Percentiles rank a stretch among this genome's conserved stretches.
Conservation (phyloP, 2,888 invertebrate genomes). For the Zonitis immaculata region DNA sequence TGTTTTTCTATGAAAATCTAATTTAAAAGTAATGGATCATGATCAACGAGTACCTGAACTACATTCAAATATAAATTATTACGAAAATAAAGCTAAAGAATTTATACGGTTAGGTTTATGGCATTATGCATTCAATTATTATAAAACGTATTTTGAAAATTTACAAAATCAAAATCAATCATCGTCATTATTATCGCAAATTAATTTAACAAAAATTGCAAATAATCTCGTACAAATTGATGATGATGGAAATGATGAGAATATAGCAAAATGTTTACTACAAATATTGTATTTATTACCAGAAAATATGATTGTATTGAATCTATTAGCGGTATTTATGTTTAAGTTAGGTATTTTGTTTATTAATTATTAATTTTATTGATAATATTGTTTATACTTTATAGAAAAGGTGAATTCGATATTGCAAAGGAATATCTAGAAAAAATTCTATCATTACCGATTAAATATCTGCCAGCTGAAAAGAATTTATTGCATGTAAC, state of each 20-base stretch:
- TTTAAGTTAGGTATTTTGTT: conserved; percentile 46
- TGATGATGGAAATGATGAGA: conserved; percentile 39
- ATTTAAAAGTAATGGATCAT: not conserved
- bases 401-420: conserved; percentile 36
- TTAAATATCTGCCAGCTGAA: conserved; percentile 44
- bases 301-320: conserved; percentile 49
- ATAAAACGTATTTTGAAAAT: not conserved
- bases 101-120: not conserved
- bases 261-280: conserved; percentile 45
- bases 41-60: not conserved
- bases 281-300: conserved; percentile 50
- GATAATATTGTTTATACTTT: conserved; percentile 6
- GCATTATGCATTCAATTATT: not conserved
- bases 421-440: conserved; percentile 38
- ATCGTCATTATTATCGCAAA: conserved; percentile 12
- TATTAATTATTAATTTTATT: not conserved
- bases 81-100: not conserved
- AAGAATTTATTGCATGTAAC: conserved; percentile 65
- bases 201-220: conserved; percentile 30
- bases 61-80: not conserved
- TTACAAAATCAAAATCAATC: not conserved
- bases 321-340: conserved; percentile 51
- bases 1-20: no score
- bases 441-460: conserved; percentile 27
- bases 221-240: conserved; percentile 32